phyloP scores from a whole-genome alignment of 2,113 vertebrate genomes.

The Peromyscus californicus region DNA sequence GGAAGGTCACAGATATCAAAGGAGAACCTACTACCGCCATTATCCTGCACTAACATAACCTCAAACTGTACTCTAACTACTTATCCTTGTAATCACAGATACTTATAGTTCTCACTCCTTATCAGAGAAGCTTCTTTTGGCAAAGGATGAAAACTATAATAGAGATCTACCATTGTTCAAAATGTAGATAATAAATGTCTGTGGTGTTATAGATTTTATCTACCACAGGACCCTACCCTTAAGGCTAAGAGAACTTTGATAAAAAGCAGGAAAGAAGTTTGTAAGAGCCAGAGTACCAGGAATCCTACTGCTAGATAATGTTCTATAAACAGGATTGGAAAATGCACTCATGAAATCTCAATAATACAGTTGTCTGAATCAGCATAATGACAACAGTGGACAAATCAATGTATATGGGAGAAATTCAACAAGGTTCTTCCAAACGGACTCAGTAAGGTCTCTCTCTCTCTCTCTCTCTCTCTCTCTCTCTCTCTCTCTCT shows the following conservation, averaged over 20 bases:
- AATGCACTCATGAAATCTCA: not conserved
- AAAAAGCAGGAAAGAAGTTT: not conserved
- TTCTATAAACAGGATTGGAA: not conserved
- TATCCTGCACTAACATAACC: not conserved
- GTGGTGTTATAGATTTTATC: not conserved
- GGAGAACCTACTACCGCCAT: not conserved
- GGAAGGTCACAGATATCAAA: not conserved
- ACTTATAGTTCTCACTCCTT: too few species aligned
- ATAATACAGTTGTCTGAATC: not conserved
- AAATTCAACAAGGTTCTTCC: not conserved
- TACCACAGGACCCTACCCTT: not conserved
- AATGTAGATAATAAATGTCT: not conserved
- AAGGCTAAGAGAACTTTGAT: not conserved
- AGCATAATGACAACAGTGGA: not conserved
- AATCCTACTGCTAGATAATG: not conserved
- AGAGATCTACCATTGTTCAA: not conserved
- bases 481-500: too few species aligned
- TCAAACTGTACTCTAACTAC: too few species aligned
- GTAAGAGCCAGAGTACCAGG: not conserved
- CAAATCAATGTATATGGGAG: not conserved
- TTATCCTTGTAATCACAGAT: too few species aligned
- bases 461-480: too few species aligned
- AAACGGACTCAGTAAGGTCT: not conserved
- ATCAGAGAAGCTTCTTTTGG: not conserved
- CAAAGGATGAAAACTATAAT: not conserved